Evolutionary conservation across 2,797 vertebrate species (phyloP).

Genomic region (Austrolebias charrua): DNA sequence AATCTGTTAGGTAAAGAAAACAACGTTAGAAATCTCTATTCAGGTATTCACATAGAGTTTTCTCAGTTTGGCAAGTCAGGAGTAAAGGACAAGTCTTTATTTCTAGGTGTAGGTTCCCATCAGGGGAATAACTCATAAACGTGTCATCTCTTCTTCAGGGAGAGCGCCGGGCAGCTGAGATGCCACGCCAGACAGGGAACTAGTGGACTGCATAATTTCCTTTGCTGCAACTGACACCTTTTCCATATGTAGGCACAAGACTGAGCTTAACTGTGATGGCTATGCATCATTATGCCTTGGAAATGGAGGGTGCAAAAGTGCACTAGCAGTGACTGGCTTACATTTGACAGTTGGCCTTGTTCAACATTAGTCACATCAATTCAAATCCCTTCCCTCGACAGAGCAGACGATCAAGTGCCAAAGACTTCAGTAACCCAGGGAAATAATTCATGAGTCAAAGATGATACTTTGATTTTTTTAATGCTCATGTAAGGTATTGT

Average conservation of each 20-base stretch:
- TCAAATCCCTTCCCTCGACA: slow-evolving; percentile 72
- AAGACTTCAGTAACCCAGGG: slow-evolving; percentile 70
- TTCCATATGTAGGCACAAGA: slow-evolving; percentile 79
- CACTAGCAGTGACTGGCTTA: slow-evolving; percentile 76
- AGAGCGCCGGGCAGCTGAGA: slow-evolving; percentile 64
- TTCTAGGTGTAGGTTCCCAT: slow-evolving; percentile 66
- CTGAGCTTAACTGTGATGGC: slow-evolving; percentile 81
- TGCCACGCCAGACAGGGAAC: slow-evolving; percentile 75
- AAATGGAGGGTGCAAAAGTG: slow-evolving; percentile 80
- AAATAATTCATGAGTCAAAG: slow-evolving; percentile 71
- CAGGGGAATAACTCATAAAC: slow-evolving; percentile 77
- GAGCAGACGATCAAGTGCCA: slow-evolving; percentile 75
- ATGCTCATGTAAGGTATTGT: slow-evolving; percentile 40
- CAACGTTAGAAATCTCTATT: slow-evolving; percentile 52
- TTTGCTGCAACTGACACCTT: slow-evolving; percentile 77
- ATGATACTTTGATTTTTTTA: slow-evolving; percentile 44
- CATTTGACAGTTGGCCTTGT: slow-evolving; percentile 83
- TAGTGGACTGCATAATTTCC: slow-evolving; percentile 81
- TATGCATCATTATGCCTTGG: slow-evolving; percentile 84
- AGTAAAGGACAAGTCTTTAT: slow-evolving; percentile 65
- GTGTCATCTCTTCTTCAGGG: slow-evolving; percentile 77
- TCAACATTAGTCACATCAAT: slow-evolving; percentile 85
- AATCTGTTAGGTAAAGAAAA: slow-evolving; percentile 26
- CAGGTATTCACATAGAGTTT: slow-evolving; percentile 57
- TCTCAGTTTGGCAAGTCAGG: slow-evolving; percentile 57